Conservation (phyloP, 2,888 invertebrate species). For the Catocala nupta region DNA sequence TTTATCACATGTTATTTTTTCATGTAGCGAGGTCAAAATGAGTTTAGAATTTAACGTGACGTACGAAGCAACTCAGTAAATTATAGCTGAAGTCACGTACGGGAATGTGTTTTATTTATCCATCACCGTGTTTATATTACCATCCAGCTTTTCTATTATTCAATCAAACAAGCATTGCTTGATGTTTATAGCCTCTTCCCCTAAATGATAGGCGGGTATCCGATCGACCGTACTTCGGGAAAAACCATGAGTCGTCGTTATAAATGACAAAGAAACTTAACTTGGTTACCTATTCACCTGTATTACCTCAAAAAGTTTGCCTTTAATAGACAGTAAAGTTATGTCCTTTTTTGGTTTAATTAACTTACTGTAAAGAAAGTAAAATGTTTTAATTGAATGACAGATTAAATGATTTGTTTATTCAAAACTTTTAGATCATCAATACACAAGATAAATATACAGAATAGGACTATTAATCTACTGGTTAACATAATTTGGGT, state of each 20-base stretch:
- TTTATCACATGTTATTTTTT: slow-evolving; percentile 24
- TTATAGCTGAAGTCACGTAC: slow-evolving; percentile 54
- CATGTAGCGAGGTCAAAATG: slow-evolving; percentile 14
- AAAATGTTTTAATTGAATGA: too few relatives aligned
- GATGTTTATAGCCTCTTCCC: slow-evolving; percentile 72
- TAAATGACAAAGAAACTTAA: slow-evolving; percentile 40
- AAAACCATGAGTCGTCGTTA: slow-evolving; percentile 73
- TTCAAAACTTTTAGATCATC: too few relatives aligned
- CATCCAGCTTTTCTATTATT: slow-evolving; percentile 69
- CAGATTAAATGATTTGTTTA: too few relatives aligned
- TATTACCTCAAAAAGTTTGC: background rate
- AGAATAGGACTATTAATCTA: too few relatives aligned
- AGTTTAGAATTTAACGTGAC: slow-evolving; percentile 20
- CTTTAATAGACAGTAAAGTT: background rate
- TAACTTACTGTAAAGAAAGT: too few relatives aligned
- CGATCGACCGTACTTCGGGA: slow-evolving; percentile 74
- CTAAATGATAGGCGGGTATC: slow-evolving; percentile 66
- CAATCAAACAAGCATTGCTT: slow-evolving; percentile 71
- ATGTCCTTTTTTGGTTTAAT: background rate
- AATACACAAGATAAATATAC: too few relatives aligned
- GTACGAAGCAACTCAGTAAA: slow-evolving; percentile 38
- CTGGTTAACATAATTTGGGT: too few relatives aligned
- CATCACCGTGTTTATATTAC: slow-evolving; percentile 47
- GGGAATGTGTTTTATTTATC: slow-evolving; percentile 52
- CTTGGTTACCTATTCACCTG: slow-evolving; percentile 7